Evolutionary conservation across 2,888 invertebrate genomes (phyloP), one percentile per base, ranked within the genome.

Genomic region (Tiliacea aurago): DNA sequence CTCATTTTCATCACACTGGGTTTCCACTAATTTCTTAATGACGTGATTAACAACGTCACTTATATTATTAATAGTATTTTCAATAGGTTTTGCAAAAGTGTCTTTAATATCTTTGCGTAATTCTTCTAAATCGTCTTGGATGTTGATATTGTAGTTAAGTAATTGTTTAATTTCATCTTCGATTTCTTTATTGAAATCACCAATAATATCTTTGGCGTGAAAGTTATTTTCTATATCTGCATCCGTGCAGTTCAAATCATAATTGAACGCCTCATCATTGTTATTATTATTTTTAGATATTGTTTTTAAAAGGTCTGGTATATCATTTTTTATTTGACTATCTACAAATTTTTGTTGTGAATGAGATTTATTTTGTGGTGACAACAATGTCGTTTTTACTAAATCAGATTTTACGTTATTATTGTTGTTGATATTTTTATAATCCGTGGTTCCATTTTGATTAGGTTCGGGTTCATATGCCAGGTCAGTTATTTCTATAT

Each of bases 141-240:
- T 95, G 85, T 95, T 95, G 41, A 96, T 94, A 80, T 96, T 96
- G 83, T 95, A 94, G 88, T 95, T 95, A 47, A 95, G 89, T 79
- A 97, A 91, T 83, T 95, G 94, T 81, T 95, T 96, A 69, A 97
- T 96, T 94, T 97, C 97, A 76, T 96, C 96, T 92, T 97, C 97
- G 56, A 97, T 94, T 93, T 97, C 97, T 90, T 96, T 96, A 77
- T 96, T 96, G 84, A 97, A 97, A 90, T 97, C 96, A 43, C 97
- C 97, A 76, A 97, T 96, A 61, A 97, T 97, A 86, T 96, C 95
- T 85, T 94, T 95, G 9, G 95, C 91, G 58, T 95, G 88, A 85
- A 96, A 96, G 86, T 96, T 96, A 83, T 95, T 95, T 88, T 96
- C 96, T 84, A 96, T 94, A 82, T 96, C 96, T 49, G 94, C 92